phyloP scores from a whole-genome alignment of 2,888 invertebrate species.

The Pherbina coryleti region DNA sequence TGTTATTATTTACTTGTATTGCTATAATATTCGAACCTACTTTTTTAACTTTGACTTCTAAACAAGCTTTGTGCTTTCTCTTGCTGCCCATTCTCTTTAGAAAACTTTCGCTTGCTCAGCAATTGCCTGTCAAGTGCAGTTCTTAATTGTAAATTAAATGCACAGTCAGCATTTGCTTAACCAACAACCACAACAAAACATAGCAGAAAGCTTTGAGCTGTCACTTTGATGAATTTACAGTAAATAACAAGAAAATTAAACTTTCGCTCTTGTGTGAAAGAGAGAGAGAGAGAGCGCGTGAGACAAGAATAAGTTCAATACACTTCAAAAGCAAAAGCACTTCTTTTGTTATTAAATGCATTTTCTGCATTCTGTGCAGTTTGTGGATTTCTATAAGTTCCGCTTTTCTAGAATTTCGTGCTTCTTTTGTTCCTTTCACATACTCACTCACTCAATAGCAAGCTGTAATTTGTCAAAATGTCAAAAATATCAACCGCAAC shows the following conservation, averaged over 20 bases:
- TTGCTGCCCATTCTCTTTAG: neutral
- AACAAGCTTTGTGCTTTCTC: neutral
- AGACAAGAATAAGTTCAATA: neutral
- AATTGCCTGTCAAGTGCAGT: neutral
- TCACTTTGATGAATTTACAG: conserved; percentile 24
- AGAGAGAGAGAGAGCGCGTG: neutral
- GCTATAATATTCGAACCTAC: neutral
- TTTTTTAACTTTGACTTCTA: too few relatives aligned
- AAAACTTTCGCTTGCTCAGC: neutral
- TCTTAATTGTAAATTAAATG: conserved; percentile 4
- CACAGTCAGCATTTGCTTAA: neutral
- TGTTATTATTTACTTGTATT: neutral
- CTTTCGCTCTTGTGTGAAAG: neutral
- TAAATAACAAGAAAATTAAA: conserved; percentile 12
- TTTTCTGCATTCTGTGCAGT: neutral
- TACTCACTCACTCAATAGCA: neutral
- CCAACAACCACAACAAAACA: conserved; percentile 6
- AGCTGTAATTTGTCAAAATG: conserved; percentile 30
- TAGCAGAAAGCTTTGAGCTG: neutral
- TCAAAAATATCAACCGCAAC: conserved; percentile 27
- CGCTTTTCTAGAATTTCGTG: neutral
- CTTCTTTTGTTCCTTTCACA: neutral
- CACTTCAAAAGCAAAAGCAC: neutral
- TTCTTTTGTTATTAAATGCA: neutral
- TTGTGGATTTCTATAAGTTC: neutral